Evolutionary conservation across 2,797 vertebrate genomes (phyloP), one percentile per base, ranked within the genome.

Genomic region (Malacoraja senta): DNA sequence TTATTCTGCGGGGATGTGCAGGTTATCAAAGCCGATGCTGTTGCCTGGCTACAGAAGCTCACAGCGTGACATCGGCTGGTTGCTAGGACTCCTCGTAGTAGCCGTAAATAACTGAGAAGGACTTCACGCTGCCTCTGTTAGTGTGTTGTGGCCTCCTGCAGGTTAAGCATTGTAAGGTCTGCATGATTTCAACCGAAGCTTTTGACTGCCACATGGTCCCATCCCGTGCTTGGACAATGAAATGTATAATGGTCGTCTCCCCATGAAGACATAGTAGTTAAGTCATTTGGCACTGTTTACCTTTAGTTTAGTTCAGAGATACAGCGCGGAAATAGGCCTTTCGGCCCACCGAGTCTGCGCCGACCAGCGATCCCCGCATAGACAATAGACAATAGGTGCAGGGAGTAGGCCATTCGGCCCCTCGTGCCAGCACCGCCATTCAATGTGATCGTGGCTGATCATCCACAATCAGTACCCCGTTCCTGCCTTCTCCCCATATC

Each of bases 21-120:
- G 32, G 92, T 81, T 93, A 93, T 93, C 93, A 88, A 12, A 13
- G 13, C 13, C 26, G 93, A 79, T 74, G 81, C 61, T 93, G 95
- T 95, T 95, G 94, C 95, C 93, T 95, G 94, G 95, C 94, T 95
- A 95, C 95, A 93, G 94, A 93, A 95, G 95, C 94, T 94, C 95
- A 83, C 38, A 53, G 21, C 61, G 58, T 88, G 61, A 88, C 61
- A 68, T 21, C 29, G 9, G 84, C 84, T 68, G n/a, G n/a, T 68
- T 88, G n/a, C n/a, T 65, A 68, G 21, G 61, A 9, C 61, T 88
- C 84, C 61, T 65, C 7, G 17, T 35, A 1, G 17, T 8, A 19
- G 84, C 84, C 35, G 61, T 8, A 35, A 32, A 63, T 65, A 88
- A 88, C 61, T 86, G 58, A n/a, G 13, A 35, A 19, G 15, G 15